These are phyloP conservation scores for Amorpha juglandis DNA, from an alignment of 2,888 invertebrate species.

Conservation along the genomic window DNA sequence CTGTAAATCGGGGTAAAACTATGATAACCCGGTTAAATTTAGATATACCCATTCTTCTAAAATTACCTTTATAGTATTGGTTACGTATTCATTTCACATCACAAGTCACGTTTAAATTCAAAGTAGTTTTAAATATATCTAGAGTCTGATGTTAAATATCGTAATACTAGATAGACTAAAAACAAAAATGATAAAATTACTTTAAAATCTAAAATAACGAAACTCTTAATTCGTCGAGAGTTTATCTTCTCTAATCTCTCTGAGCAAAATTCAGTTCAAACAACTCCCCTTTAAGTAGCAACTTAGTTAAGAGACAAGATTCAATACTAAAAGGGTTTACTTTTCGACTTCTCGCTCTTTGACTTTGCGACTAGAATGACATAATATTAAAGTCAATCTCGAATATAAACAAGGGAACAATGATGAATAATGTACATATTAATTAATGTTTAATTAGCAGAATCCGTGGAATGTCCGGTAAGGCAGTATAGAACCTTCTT, in stretches of 20 bases:
- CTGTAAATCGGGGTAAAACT: too few species aligned
- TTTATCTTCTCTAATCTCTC: slow-evolving; percentile 58
- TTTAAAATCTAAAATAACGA: slow-evolving; percentile 49
- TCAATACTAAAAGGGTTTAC: slow-evolving; percentile 50
- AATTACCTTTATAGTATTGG: too few species aligned
- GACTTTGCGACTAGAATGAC: slow-evolving; percentile 35
- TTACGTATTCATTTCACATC: too few species aligned
- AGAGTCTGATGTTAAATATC: background rate
- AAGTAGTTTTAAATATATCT: too few species aligned
- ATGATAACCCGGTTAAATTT: too few species aligned
- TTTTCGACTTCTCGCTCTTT: slow-evolving; percentile 43
- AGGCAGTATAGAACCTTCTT: background rate
- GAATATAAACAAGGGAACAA: slow-evolving; percentile 31
- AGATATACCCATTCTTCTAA: too few species aligned
- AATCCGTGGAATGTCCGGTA: background rate
- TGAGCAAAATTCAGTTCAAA: slow-evolving; percentile 54
- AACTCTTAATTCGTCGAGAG: slow-evolving; percentile 51
- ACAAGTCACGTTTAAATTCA: too few species aligned
- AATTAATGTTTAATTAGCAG: slow-evolving; percentile 17
- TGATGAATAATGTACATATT: slow-evolving; percentile 26
- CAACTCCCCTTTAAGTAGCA: slow-evolving; percentile 56
- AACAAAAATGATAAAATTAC: slow-evolving; percentile 34
- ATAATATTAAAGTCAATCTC: slow-evolving; percentile 31
- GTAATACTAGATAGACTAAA: background rate
- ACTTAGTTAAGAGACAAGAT: slow-evolving; percentile 55